phyloP scores from a whole-genome alignment of 1,140 invertebrate species.

The Leptinotarsa defecta region DNA sequence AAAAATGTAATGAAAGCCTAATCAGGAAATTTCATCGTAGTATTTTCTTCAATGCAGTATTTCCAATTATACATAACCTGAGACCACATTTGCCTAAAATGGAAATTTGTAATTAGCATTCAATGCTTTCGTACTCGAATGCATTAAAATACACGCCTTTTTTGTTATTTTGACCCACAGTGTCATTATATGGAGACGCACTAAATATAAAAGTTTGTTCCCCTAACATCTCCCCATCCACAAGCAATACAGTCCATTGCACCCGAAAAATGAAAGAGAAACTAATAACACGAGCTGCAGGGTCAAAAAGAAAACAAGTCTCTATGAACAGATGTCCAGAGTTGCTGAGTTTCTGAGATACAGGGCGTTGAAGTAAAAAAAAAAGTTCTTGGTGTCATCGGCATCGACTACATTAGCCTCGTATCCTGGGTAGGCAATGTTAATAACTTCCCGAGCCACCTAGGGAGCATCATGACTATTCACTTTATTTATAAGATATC shows the following conservation, averaged over 20 bases:
- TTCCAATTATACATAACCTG: not conserved
- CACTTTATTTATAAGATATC: no score
- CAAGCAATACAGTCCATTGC: not conserved
- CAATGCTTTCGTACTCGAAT: not conserved
- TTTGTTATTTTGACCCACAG: conserved; percentile 3
- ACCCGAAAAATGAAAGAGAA: not conserved
- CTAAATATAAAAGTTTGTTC: not conserved
- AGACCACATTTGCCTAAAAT: not conserved
- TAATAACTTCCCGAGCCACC: no score
- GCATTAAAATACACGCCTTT: not conserved
- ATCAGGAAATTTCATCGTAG: no score
- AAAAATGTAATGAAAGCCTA: not conserved
- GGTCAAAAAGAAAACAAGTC: not conserved
- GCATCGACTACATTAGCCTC: no score
- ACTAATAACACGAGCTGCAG: not conserved
- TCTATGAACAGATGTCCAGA: no score
- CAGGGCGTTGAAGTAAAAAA: no score
- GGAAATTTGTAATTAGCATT: not conserved
- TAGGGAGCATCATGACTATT: no score
- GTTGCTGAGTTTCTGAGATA: no score
- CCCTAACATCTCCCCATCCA: not conserved
- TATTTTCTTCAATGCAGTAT: not conserved
- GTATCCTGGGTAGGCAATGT: no score
- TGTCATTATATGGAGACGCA: not conserved
- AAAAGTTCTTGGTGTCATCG: no score